Percentiles rank a stretch among this genome's conserved stretches.
Conservation (phyloP, 2,888 invertebrate species). For the Volucella inflata region DNA sequence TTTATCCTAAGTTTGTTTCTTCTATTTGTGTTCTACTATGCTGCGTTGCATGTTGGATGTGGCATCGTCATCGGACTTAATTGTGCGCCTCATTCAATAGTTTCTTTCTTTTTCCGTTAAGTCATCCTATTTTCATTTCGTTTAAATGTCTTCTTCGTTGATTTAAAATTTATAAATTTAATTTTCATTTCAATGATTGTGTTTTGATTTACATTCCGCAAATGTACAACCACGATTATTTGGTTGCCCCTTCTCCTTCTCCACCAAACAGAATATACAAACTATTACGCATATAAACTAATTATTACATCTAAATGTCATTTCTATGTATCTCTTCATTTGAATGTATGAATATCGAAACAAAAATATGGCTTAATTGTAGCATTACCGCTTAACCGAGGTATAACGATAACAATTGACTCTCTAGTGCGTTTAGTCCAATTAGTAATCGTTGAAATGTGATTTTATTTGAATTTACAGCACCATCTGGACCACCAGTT, state of each 20-base stretch:
- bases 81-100: conserved; percentile 32
- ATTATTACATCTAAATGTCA: conserved; percentile 70
- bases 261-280: conserved; percentile 41
- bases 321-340: conserved; percentile 74
- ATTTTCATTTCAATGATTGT: conserved; percentile 38
- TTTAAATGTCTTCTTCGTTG: conserved; percentile 26
- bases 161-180: conserved; percentile 39
- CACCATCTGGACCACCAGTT: conserved; percentile 97
- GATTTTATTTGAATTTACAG: conserved; percentile 84
- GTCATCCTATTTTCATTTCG: conserved; percentile 29
- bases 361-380: conserved; percentile 80
- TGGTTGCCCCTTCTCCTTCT: conserved; percentile 1
- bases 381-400: conserved; percentile 84
- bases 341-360: conserved; percentile 75
- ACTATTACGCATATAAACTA: conserved; percentile 66
- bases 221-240: conserved; percentile 35
- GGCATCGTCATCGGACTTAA: conserved; percentile 40
- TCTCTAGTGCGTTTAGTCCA: conserved; percentile 6
- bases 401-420: conserved; percentile 78
- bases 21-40: conserved; percentile 30
- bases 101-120: conserved; percentile 6
- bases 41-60: conserved; percentile 66
- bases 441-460: background rate
- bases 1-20: conserved; percentile 20
- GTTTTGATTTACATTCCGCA: conserved; percentile 47